A percentile compares a stretch with the other conserved stretches of the same genome.
Conservation (phyloP, 2,113 vertebrate genomes). For the Zeus faber region DNA sequence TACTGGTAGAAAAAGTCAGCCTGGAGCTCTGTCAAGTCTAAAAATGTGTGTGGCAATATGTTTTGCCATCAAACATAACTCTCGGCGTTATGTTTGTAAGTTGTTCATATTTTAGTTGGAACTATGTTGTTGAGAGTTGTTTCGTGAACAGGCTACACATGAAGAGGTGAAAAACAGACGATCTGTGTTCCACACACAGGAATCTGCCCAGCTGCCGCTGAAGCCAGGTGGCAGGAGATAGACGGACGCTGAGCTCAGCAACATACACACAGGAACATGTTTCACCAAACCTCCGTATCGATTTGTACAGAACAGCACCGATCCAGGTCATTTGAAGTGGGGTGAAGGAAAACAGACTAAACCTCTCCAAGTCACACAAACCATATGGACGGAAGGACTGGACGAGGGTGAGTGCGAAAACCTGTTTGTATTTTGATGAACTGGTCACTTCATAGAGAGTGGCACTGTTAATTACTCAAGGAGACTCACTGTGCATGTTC, state of each 20-base stretch:
- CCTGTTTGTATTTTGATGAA: not conserved
- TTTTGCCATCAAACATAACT: not conserved
- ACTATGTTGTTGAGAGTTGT: too few relatives aligned
- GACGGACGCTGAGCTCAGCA: not conserved
- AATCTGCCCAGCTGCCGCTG: too few relatives aligned
- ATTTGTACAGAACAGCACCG: not conserved
- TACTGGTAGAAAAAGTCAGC: too few relatives aligned
- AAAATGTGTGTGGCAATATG: too few relatives aligned
- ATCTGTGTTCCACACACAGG: too few relatives aligned
- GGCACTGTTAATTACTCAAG: not conserved
- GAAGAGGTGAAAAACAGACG: too few relatives aligned
- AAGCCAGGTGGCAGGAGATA: not conserved
- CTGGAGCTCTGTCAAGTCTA: too few relatives aligned
- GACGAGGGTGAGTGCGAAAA: not conserved
- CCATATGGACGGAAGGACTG: not conserved
- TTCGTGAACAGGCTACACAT: not conserved
- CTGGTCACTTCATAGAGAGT: too few relatives aligned
- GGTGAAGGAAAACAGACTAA: not conserved
- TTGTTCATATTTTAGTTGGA: too few relatives aligned
- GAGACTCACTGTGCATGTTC: constrained; percentile 17
- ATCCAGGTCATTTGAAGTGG: not conserved
- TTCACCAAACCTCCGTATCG: not conserved
- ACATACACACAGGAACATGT: not conserved
- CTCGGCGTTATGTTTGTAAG: too few relatives aligned
- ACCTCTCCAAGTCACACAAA: not conserved